Conservation (phyloP, 2,113 vertebrate species). For the Balaeniceps rex region DNA sequence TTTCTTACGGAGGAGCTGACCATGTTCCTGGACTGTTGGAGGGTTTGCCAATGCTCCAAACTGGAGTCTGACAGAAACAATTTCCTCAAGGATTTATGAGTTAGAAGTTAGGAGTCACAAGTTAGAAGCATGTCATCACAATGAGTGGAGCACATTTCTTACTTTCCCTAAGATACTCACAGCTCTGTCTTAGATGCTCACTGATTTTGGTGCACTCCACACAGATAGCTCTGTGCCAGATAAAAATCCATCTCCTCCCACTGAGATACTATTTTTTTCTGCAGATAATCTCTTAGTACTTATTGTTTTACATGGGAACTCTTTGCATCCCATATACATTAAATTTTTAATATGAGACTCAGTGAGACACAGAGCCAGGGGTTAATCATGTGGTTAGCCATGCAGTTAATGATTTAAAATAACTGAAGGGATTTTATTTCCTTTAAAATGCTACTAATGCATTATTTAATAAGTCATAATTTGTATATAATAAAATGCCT, state of each 20-base stretch:
- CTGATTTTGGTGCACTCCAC: neutral
- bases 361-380: neutral
- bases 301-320: neutral
- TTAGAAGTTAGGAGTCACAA: neutral
- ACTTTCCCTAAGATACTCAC: neutral
- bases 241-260: neutral
- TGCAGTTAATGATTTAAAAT: neutral
- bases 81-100: neutral
- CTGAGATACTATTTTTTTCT: neutral
- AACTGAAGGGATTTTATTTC: slow-evolving; percentile 1
- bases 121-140: neutral
- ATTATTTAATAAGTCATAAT: slow-evolving; percentile 24
- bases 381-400: slow-evolving; percentile 3
- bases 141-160: neutral
- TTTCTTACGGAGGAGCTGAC: neutral
- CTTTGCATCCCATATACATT: neutral
- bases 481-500: slow-evolving; percentile 15
- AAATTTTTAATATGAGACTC: neutral
- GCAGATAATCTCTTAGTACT: neutral
- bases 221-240: neutral
- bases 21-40: neutral
- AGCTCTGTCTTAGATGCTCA: neutral
- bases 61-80: neutral
- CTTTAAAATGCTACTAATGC: slow-evolving; percentile 1
- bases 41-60: neutral